Conservation (phyloP, 1,140 invertebrate species). For the Drosophila arawakana region DNA sequence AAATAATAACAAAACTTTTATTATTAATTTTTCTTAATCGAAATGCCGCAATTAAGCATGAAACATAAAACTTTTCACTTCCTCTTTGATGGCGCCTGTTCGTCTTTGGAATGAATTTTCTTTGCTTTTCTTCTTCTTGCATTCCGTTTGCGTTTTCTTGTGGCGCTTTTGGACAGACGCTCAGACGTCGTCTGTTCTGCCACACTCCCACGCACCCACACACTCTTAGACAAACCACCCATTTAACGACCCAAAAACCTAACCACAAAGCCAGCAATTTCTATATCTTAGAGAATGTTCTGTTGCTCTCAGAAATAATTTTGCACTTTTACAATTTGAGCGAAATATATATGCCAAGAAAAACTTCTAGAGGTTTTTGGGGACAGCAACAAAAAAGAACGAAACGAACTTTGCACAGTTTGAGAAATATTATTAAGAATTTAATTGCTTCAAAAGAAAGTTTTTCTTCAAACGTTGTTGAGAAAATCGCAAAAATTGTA, state of each 20-base stretch:
- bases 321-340: constrained; percentile 43
- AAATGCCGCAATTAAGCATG: constrained; percentile 78
- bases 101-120: constrained; percentile 8
- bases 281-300: background rate
- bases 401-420: constrained; percentile 55
- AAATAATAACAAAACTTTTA: constrained; percentile 80
- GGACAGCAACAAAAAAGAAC: constrained; percentile 16
- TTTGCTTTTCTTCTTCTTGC: constrained; percentile 2
- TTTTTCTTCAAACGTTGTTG: constrained; percentile 20
- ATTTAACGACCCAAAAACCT: background rate
- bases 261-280: constrained; percentile 1
- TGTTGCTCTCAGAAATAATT: constrained; percentile 48
- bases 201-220: background rate
- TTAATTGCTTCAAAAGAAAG: constrained; percentile 56
- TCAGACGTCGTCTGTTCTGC: constrained; percentile 19
- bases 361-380: constrained; percentile 38
- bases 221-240: background rate
- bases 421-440: constrained; percentile 64
- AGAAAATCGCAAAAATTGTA: constrained; percentile 37
- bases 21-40: constrained; percentile 81
- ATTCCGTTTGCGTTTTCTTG: constrained; percentile 19
- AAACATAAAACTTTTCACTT: constrained; percentile 65
- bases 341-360: constrained; percentile 45
- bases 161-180: constrained; percentile 47
- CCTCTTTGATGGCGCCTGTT: constrained; percentile 22